Evolutionary conservation across 2,113 vertebrate genomes (phyloP).

Genomic region (Pachypanchax playfairii): DNA sequence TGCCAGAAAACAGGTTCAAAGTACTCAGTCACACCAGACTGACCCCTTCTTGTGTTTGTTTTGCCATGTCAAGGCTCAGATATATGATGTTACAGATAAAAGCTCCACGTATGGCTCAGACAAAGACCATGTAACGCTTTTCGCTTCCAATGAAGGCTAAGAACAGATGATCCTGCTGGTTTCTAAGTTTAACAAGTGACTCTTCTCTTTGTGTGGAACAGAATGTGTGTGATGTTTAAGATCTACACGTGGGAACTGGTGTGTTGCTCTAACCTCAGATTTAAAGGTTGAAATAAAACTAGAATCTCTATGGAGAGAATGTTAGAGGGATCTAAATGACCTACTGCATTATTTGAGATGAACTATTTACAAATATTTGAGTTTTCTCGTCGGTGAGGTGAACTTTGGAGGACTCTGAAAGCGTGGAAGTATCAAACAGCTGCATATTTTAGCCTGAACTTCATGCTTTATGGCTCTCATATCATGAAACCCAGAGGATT

Average conservation of each 20-base stretch:
- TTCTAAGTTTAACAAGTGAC: slow-evolving; percentile 50
- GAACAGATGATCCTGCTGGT: not conserved
- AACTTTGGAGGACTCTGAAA: slow-evolving; percentile 57
- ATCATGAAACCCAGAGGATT: not conserved
- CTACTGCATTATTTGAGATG: too few species aligned
- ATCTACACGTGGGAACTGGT: not conserved
- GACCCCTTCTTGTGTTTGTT: slow-evolving; percentile 1
- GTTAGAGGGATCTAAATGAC: too few species aligned
- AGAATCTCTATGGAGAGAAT: too few species aligned
- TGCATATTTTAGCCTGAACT: not conserved
- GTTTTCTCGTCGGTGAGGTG: slow-evolving; percentile 33
- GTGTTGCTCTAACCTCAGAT: slow-evolving; percentile 26
- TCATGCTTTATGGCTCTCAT: not conserved
- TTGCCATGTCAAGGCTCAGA: slow-evolving; percentile 9
- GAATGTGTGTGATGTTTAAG: too few species aligned
- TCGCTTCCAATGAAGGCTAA: slow-evolving; percentile 42
- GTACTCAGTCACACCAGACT: not conserved
- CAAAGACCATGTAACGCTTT: slow-evolving; percentile 24
- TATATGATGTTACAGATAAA: slow-evolving; percentile 41
- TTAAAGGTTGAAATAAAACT: slow-evolving; percentile 12
- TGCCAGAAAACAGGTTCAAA: slow-evolving; percentile 10
- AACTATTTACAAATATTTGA: too few species aligned
- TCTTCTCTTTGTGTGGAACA: too few species aligned
- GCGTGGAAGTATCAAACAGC: slow-evolving; percentile 26
- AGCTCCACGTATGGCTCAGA: slow-evolving; percentile 6